These are phyloP conservation scores for Magallana ariakensis DNA, from an alignment of 1,140 invertebrate genomes.

Conservation along the genomic window DNA sequence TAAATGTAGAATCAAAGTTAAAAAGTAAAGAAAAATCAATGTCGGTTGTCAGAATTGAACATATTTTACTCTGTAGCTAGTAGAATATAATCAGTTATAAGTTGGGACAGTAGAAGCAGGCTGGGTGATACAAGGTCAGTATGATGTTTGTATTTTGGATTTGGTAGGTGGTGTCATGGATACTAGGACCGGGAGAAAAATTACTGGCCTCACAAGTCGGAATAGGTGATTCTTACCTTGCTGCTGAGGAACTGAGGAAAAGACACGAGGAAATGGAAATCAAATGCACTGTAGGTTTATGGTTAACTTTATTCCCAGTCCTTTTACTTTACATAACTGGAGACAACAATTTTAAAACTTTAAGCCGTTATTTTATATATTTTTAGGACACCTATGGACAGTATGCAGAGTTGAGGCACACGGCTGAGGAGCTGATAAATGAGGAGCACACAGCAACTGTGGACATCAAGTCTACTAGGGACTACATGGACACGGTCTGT, in stretches of 20 bases:
- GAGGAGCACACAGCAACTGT: slow-evolving; percentile 83
- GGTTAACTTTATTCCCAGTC: no score
- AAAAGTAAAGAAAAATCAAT: no score
- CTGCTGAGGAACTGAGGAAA: slow-evolving; percentile 85
- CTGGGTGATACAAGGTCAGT: no score
- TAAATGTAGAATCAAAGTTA: no score
- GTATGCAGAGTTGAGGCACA: slow-evolving; percentile 88
- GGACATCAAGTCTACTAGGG: slow-evolving; percentile 77
- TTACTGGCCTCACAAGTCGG: slow-evolving; percentile 85
- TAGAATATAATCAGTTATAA: no score
- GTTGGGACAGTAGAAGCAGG: no score
- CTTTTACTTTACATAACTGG: no score
- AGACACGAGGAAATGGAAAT: slow-evolving; percentile 89
- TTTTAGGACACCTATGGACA: slow-evolving; percentile 79
- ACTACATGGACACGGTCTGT: slow-evolving; percentile 89
- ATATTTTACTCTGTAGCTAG: no score
- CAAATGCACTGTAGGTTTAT: slow-evolving; percentile 84
- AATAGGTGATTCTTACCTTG: slow-evolving; percentile 87
- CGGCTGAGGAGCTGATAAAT: slow-evolving; percentile 81
- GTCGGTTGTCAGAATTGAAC: no score
- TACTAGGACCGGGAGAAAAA: slow-evolving; percentile 87
- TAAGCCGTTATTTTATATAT: background rate
- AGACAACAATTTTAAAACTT: no score
- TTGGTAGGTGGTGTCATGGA: slow-evolving; percentile 87
- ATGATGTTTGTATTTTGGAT: background rate